A percentile compares a stretch with the other conserved stretches of the same genome.
Evolutionary conservation across 64 coral and sea anemone genomes (phyloP).

Genomic region (Pachyseris speciosa): DNA sequence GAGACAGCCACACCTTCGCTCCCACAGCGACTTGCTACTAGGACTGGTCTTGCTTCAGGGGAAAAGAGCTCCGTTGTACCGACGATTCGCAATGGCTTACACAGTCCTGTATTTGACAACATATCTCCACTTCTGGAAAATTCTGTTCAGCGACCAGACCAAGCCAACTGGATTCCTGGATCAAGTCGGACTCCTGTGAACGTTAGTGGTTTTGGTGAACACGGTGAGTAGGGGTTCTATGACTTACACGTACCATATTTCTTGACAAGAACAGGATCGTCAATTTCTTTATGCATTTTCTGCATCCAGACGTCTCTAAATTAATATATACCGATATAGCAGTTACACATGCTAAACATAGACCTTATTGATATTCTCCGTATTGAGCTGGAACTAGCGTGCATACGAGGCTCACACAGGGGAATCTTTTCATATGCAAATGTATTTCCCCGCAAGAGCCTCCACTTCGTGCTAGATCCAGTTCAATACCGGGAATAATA

Average conservation of each 20-base stretch:
- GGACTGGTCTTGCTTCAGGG: background rate
- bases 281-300: too few relatives aligned
- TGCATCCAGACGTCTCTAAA: too few relatives aligned
- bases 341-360: too few relatives aligned
- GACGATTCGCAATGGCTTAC: background rate
- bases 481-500: too few relatives aligned
- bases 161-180: background rate
- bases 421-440: too few relatives aligned
- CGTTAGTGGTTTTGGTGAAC: background rate
- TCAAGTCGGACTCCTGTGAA: background rate
- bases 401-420: too few relatives aligned
- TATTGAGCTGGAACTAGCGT: too few relatives aligned
- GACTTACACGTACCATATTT: background rate
- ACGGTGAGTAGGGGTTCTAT: background rate
- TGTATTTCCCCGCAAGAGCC: too few relatives aligned
- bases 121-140: background rate
- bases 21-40: background rate
- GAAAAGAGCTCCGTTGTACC: background rate
- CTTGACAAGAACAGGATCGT: background rate
- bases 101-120: background rate
- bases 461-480: too few relatives aligned
- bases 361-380: too few relatives aligned
- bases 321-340: too few relatives aligned
- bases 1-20: conserved; percentile 17
- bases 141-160: background rate